Percentiles rank a stretch among this genome's conserved stretches.
phyloP scores from a whole-genome alignment of 2,888 invertebrate species.

The Frankliniella intonsa region DNA sequence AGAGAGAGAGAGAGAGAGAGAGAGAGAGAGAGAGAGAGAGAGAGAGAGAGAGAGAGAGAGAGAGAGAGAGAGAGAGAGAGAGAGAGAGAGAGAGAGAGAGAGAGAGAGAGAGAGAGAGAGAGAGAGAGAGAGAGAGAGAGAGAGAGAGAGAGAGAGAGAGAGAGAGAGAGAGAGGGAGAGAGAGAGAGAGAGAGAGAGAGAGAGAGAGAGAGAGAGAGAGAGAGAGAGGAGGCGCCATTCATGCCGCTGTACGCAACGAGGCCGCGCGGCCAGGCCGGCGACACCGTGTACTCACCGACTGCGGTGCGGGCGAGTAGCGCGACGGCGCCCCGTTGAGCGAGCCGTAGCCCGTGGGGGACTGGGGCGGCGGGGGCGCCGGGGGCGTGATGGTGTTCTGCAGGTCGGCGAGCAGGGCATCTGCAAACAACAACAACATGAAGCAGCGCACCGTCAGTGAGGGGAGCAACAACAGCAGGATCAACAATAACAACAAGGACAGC shows the following conservation, averaged over 20 bases:
- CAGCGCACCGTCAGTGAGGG: background rate
- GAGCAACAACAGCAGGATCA: too few species aligned
- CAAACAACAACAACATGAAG: conserved; percentile 50
- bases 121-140: too few species aligned
- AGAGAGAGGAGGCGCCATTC: background rate
- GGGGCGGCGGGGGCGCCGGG: conserved; percentile 33
- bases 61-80: background rate
- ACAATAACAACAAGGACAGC: too few species aligned
- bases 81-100: background rate
- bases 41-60: too few species aligned
- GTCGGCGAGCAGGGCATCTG: conserved; percentile 94
- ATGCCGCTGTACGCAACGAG: background rate
- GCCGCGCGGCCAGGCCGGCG: background rate
- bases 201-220: too few species aligned
- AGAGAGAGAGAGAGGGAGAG: too few species aligned
- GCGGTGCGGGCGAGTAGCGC: conserved; percentile 51
- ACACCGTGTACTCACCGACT: conserved; percentile 55
- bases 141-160: too few species aligned
- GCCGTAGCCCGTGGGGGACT: conserved; percentile 66
- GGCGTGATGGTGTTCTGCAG: conserved; percentile 88
- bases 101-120: too few species aligned
- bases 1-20: background rate
- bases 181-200: too few species aligned
- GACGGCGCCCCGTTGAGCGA: conserved; percentile 61
- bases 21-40: background rate